Evolutionary conservation across 2,113 vertebrate species (phyloP), one percentile per base, ranked within the genome.

Genomic region (Paedocypris sp.): DNA sequence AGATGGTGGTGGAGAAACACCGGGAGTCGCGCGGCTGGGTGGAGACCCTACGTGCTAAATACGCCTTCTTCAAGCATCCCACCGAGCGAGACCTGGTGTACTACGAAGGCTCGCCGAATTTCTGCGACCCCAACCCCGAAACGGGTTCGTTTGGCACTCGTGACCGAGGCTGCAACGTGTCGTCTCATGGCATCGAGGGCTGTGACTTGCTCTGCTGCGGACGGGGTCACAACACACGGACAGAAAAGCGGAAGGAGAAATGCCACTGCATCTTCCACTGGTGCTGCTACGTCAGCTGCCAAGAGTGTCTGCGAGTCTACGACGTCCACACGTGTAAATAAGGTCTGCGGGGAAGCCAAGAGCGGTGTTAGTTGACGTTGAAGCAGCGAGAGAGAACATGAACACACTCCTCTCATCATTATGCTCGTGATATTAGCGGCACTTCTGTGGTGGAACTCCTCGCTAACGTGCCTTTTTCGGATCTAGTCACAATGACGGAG

Each of bases 231-330:
- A 98, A 97, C 85, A 98, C 95, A 41, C 83, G 95, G 81, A 98
- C 95, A 77, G 95, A 98, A 86, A 93, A 90, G 15, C 88, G 95
- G 67, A 97, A 96, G 54, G 95, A 98, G 84, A 98, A 98, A 36
- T 98, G 95, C 49, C 94, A 97, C 83, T 98, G 95, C 81, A 90
- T 97, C 83, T 98, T 98, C 86, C 95, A 98, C 85, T 98, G 95
- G 95, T 98, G 95, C 85, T 98, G 95, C 82, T 98, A 98, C 0
- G 95, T 98, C 64, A 97, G 94, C 82, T 98, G 95, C 74, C 94
- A 98, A 80, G 95, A 98, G 84, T 98, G 95, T 8, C 59, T 88
- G 50, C 88, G 95, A 0, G 84, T 95, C 65, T 98, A 98, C 1
- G 95, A 98, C 0, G 92, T 98, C 5, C 94, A 98, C 80, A 98